Conservation (phyloP, 2,113 vertebrate genomes). For the Pogonocichla stellata region DNA sequence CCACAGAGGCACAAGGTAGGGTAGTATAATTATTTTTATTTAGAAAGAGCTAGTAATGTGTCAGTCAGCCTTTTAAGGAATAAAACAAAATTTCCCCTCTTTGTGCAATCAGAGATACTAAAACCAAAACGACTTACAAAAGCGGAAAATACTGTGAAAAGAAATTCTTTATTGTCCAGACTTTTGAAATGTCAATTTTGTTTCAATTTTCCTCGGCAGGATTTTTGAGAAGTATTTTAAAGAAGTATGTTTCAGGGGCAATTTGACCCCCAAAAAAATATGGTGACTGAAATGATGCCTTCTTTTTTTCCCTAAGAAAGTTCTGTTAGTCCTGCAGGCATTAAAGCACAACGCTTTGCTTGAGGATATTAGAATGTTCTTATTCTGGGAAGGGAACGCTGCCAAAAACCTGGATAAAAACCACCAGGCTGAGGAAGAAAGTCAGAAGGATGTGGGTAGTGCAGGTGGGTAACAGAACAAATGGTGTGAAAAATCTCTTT, state of each 20-base stretch:
- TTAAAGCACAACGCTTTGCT: background rate
- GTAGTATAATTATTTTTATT: background rate
- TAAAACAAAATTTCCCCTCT: background rate
- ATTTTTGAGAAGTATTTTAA: background rate
- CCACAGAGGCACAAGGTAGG: background rate
- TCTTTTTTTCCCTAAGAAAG: background rate
- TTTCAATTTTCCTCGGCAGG: background rate
- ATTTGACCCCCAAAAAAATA: background rate
- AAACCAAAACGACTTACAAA: background rate
- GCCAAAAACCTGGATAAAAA: background rate
- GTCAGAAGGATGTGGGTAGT: slow-evolving; percentile 1
- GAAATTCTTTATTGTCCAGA: background rate
- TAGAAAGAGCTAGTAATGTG: background rate
- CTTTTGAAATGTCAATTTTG: background rate
- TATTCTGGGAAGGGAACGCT: background rate
- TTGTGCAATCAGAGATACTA: background rate
- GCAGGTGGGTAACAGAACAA: background rate
- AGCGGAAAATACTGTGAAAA: background rate
- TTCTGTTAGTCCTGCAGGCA: background rate
- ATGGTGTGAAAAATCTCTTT: slow-evolving; percentile 26
- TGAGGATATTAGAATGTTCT: background rate
- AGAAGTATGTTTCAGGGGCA: background rate
- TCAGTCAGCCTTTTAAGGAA: background rate
- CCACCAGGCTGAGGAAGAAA: background rate
- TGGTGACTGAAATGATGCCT: background rate